Evolutionary conservation across 1,140 invertebrate species (phyloP).

Genomic region (Lucilia cuprina): DNA sequence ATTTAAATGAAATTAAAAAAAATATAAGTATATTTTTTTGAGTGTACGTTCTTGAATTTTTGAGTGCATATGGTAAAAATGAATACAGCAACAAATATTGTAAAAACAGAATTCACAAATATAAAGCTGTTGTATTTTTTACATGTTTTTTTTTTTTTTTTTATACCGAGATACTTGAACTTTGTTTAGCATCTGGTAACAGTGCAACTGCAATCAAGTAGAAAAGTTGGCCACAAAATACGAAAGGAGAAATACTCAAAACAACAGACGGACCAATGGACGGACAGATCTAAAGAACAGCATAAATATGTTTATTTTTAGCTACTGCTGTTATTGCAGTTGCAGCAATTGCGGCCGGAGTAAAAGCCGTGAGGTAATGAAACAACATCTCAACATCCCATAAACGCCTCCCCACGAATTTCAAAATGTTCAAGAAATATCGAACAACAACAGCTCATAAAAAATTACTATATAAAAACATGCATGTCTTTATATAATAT

Average conservation of each 20-base stretch:
- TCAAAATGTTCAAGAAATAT: neutral
- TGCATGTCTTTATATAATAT: too few relatives aligned
- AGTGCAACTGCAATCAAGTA: neutral
- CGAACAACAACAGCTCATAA: too few relatives aligned
- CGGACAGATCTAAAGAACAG: neutral
- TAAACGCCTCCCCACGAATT: slow-evolving; percentile 9
- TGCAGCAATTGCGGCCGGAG: neutral
- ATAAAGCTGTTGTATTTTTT: neutral
- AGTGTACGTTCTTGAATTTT: neutral
- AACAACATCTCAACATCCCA: neutral
- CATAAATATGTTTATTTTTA: slow-evolving; percentile 4
- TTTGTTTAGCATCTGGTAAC: neutral
- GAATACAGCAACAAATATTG: neutral
- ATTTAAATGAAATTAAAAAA: too few relatives aligned
- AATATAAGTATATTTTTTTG: too few relatives aligned
- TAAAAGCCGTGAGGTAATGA: neutral
- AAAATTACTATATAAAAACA: too few relatives aligned
- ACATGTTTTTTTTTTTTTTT: neutral
- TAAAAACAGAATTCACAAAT: neutral
- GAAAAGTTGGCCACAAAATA: slow-evolving; percentile 4
- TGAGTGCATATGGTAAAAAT: neutral
- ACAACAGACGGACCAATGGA: neutral
- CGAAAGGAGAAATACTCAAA: neutral
- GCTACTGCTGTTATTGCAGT: neutral
- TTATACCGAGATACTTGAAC: neutral